Percentiles rank a stretch among this genome's conserved stretches.
These are phyloP conservation scores for Apodemia mormo DNA, from an alignment of 2,888 invertebrate species.

Conservation along the genomic window DNA sequence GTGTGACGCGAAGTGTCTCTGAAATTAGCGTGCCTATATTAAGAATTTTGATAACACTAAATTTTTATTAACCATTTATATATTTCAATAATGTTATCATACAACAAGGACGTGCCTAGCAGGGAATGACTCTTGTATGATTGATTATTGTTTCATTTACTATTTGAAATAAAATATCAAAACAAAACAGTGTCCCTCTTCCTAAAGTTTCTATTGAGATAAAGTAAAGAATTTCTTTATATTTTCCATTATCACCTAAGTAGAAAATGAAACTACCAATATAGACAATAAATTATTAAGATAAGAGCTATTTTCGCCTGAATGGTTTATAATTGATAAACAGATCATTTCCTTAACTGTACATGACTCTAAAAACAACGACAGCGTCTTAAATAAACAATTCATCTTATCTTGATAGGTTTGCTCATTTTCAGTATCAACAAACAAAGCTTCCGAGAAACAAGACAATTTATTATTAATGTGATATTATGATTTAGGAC, in stretches of 20 bases:
- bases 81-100: too few relatives aligned
- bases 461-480: slow-evolving; percentile 55
- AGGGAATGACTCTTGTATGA: too few relatives aligned
- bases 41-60: too few relatives aligned
- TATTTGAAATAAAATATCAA: neutral
- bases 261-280: neutral
- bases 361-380: slow-evolving; percentile 49
- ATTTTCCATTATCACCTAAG: neutral
- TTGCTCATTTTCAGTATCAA: slow-evolving; percentile 59
- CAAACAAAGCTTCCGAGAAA: slow-evolving; percentile 66
- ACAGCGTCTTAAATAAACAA: slow-evolving; percentile 60
- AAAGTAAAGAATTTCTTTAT: neutral
- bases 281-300: neutral
- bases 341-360: slow-evolving; percentile 22
- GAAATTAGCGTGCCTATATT: too few relatives aligned
- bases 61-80: too few relatives aligned
- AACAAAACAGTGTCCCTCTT: neutral
- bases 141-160: too few relatives aligned
- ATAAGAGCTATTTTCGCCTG: slow-evolving; percentile 4
- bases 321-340: slow-evolving; percentile 18
- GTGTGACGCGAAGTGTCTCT: too few relatives aligned
- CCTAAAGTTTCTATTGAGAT: neutral
- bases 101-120: too few relatives aligned
- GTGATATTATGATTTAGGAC: slow-evolving; percentile 34
- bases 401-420: slow-evolving; percentile 73